Evolutionary conservation across 1,140 invertebrate species (phyloP), one percentile per base, ranked within the genome.

Genomic region (Magallana gigas): DNA sequence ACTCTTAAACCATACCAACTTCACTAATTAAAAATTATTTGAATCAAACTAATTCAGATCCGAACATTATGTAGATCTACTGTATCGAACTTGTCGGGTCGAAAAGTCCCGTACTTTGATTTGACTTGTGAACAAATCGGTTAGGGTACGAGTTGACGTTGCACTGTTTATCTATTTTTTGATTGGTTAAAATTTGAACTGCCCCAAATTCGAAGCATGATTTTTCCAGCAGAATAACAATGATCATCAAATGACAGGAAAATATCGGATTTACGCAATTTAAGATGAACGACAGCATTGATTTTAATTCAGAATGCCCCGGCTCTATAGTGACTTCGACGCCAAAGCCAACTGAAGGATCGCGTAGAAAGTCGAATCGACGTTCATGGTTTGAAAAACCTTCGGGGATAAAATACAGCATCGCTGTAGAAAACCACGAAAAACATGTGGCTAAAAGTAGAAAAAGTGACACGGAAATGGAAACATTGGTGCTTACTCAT

Each of bases 361-460:
- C 88, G n/a, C 84, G 57, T 71, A 81, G 88, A 12, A 84, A 87
- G 83, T 88, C 85, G 76, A 83, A 84, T 83, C 86, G 92, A 81
- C 90, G 89, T 29, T 92, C 92, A 56, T 92, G 92, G 92, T 92
- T 93, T 89, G 92, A 93, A 60, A 91, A 90, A n/a, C 81, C 89
- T 8, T 81, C 90, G n/a, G 59, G 87, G 0, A 90, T 88, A 23
- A 91, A 90, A 83, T 85, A 87, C 59, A 89, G 90, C 56, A 90
- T 92, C 48, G 90, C 90, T 23, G 84, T 90, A 12, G 91, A 92
- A 86, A 90, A 87, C 23, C 89, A 88, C 12, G 82, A 60, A 58
- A 71, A 80, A 16, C 36, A 68, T 36, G 85, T 85, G 9, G 57
- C 88, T 8, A 23, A 60, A 36, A 64, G 58, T 12, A 62, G 71